Evolutionary conservation across 2,113 vertebrate species (phyloP), one percentile per base, ranked within the genome.

Genomic region (Bambusicola thoracicus): DNA sequence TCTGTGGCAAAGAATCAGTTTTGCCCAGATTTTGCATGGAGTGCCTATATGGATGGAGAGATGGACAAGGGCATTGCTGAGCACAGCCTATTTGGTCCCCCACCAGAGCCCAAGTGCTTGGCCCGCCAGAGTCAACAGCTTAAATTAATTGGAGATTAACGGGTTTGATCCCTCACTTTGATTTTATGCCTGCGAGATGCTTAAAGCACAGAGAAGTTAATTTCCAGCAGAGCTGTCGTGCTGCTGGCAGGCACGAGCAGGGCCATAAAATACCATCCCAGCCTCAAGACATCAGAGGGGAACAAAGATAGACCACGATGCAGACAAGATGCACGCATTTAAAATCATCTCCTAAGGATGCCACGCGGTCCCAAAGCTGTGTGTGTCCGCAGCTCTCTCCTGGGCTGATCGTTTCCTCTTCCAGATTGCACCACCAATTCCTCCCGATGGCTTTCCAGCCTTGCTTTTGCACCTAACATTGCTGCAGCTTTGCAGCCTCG

Each of bases 271-370:
- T 3, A 75, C 92, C 89, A 84, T 43, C 78, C 78, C 73, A 4
- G 6, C 29, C 41, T 43, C 53, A 13, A 94, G 81, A 95, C 91
- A 94, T 93, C 94, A 96, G 94, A 89, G 72, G 38, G 92, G 87
- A 93, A 49, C 89, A 92, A 91, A 95, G 96, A 91, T 74, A 94
- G 92, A 85, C 81, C n/a, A 53, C 69, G 94, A 91, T 94, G 92
- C 86, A 92, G 81, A 68, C 46, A 92, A 93, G 84, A 91, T 80
- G 94, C 91, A 82, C 20, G 4, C 80, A 6, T 63, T 62, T 22
- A 65, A 82, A 85, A 79, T 81, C 65, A 87, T 79, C 84, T 7
- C 40, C 4, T 3, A 81, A 81, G 83, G 89, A 94, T 11, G 74
- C 41, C 32, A 53, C 70, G 1, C 92, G 73, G 48, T 89, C 92